These are phyloP conservation scores for Pseudomyrmex dendroicus DNA, from an alignment of 1,140 invertebrate species.

Conservation along the genomic window DNA sequence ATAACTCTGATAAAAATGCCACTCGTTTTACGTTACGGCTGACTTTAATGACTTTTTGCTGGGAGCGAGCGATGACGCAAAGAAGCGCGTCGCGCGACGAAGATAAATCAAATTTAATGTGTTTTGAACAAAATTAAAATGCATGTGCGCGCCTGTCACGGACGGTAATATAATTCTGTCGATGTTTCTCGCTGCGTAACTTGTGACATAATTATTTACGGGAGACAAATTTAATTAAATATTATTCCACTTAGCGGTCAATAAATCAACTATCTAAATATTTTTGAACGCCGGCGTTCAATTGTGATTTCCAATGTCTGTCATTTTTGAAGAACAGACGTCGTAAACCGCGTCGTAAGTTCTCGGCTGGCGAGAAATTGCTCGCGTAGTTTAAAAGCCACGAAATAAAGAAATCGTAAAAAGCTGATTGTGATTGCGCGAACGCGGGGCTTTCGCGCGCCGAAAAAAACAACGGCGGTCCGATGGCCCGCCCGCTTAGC, in stretches of 20 bases:
- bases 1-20: conserved; percentile 45
- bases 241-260: not conserved
- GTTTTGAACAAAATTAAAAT: conserved; percentile 4
- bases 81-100: conserved; percentile 4
- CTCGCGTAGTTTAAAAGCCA: not conserved
- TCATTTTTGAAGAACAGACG: not conserved
- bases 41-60: conserved; percentile 57
- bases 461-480: conserved; percentile 1
- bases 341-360: conserved; percentile 23
- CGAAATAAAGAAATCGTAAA: conserved; percentile 48
- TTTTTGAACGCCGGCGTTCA: too few relatives aligned
- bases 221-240: not conserved
- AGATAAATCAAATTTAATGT: conserved; percentile 33
- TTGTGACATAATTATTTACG: too few relatives aligned
- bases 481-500: conserved; percentile 19
- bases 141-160: too few relatives aligned
- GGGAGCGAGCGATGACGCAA: not conserved
- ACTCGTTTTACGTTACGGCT: conserved; percentile 16
- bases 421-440: conserved; percentile 32
- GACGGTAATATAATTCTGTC: not conserved
- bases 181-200: conserved; percentile 3
- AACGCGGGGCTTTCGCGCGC: not conserved
- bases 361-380: conserved; percentile 29
- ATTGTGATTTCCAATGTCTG: too few relatives aligned
- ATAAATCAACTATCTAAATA: not conserved